Evolutionary conservation across 1,140 invertebrate genomes (phyloP), one percentile per base, ranked within the genome.

Genomic region (Drosophila ananassae): DNA sequence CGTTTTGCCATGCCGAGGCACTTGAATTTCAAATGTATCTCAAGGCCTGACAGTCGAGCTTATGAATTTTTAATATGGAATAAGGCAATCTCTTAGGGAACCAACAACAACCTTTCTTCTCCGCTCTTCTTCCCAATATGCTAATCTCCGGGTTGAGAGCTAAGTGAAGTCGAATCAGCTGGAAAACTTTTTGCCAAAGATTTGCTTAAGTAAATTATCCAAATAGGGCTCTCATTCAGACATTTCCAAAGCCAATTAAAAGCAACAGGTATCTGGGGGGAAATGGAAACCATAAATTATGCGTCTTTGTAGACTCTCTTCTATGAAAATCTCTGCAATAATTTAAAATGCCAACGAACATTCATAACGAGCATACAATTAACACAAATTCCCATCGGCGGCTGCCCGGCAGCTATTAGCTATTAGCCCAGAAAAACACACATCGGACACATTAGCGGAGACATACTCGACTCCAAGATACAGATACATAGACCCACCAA

Each of bases 21-120:
- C 78, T 87, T 87, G 68, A 87, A 89, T 82, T 89, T 87, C 82
- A 87, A 85, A 85, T 87, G 74, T 73, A 59, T 76, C 64, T 66
- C 57, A 69, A 68, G 66, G 63, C 75, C 73, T 79, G 82, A 78
- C 83, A 87, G 83, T 73, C 75, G 74, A 72, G 75, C 68, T 66
- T 77, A 89, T 87, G 82, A 87, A 87, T 87, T 87, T 87, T 89
- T 87, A 87, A 87, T 89, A 57, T 44, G 30, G 51, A 76, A 74
- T 67, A 58, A 71, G 83, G 74, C 78, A 82, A 74, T 84, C 78
- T 64, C 59, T 75, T 75, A 74, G 71, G 66, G 25, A 25, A 25
- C 17, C 17, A 17, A 17, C 37, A 25, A 17, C 37, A 9, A 22
- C 32, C 17, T 10, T 13, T 3, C 37, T 21, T 37, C 30, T n/a